Conservation (phyloP, 35 echinoderm and acorn worm species). For the Hemicentrotus pulcherrimus region DNA sequence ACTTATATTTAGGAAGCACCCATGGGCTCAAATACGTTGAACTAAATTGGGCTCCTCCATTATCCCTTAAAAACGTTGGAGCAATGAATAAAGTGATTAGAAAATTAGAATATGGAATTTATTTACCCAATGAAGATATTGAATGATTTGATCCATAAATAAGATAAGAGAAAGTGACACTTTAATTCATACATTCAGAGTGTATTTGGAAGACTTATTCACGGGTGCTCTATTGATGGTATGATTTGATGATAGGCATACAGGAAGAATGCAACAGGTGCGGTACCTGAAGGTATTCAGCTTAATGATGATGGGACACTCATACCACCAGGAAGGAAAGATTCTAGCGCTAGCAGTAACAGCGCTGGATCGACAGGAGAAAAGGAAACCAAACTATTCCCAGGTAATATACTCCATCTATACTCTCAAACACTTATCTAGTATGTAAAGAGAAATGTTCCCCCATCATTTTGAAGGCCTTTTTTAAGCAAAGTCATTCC, state of each 20-base stretch:
- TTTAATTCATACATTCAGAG: no score
- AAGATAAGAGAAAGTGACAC: not conserved
- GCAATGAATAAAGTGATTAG: no score
- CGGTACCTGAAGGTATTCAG: conserved; percentile 37
- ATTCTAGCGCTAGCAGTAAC: conserved; percentile 47
- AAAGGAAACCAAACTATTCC: not conserved
- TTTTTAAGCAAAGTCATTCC: no score
- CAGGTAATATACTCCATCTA: not conserved
- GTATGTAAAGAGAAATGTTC: no score
- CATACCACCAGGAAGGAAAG: not conserved
- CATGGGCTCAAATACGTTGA: no score
- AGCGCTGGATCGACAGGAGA: conserved; percentile 3
- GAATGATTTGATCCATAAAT: not conserved
- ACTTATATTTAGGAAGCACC: no score
- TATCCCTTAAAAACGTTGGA: no score
- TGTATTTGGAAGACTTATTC: not conserved
- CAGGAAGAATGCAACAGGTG: conserved; percentile 61
- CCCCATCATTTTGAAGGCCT: no score
- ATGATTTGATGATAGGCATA: not conserved
- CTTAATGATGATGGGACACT: conserved; percentile 30
- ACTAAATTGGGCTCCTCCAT: no score
- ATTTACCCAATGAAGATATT: not conserved
- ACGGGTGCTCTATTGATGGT: not conserved
- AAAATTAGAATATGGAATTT: no score
- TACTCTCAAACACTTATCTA: no score